Base-by-base conservation (phyloP, 2,888 invertebrate genomes). In the Leucophenga maculata region DNA sequence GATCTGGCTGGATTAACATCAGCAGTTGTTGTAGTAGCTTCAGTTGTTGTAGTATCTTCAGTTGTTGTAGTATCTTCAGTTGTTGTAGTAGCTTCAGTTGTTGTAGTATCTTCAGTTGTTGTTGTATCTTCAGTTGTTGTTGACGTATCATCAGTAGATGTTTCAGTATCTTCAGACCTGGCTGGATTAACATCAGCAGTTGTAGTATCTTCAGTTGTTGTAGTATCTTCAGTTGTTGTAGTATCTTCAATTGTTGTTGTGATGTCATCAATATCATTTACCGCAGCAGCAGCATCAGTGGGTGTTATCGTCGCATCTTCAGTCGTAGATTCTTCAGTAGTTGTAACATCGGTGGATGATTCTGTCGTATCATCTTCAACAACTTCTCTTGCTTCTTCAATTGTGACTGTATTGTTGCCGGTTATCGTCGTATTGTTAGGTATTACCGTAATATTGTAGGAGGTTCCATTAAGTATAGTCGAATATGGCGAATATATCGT, bases 121-220 rank as follows among this genome's bases (percentile, higher is more conserved):
- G 68, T n/a, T 1, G 57, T 32, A 3, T 64, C 14, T 59, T 13
- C 48, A 9, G 14, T 16, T n/a, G 69, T 22, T 8, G 69, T 46
- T 1, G 67, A 9, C 0, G 70, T 39, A 0, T 52, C 59, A 0
- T 16, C 60, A 0, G 69, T 39, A 11, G 68, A 48, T 1, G 67
- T 16, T 13, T 50, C 11, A 6, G 32, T 69, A 0, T n/a, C n/a
- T n/a, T n/a, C n/a, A n/a, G n/a, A n/a, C n/a, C n/a, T n/a, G n/a
- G n/a, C n/a, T n/a, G 72, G 39, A 0, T 31, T 59, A 0, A 0
- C 65, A 0, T 70, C 52, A 8, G 62, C 44, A n/a, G 62, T 64
- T 32, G 62, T 64, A 48, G 72, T 69, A 3, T 70, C 16, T 0
- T 55, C 46, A 0, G 18, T 31, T 0, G 60, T 68, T 0, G 74